Conservation (phyloP, 2,888 invertebrate species). For the Lepidochitona cinerea region DNA sequence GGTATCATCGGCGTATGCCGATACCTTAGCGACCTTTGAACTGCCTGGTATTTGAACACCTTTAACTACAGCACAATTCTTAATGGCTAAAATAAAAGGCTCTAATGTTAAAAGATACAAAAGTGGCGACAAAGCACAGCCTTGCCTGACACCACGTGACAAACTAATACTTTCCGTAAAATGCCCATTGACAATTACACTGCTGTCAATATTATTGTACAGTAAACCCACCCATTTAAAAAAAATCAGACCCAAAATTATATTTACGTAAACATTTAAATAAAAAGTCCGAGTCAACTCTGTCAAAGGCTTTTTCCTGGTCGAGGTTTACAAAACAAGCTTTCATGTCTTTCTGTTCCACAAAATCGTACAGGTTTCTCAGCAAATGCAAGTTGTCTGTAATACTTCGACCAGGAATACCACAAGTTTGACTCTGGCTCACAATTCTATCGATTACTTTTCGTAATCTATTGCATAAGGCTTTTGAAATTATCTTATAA, state of each 20-base stretch:
- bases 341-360: slow-evolving; percentile 28
- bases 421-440: slow-evolving; percentile 34
- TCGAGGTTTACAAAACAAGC: slow-evolving; percentile 35
- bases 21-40: slow-evolving; percentile 7
- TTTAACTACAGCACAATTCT: not conserved
- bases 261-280: slow-evolving; percentile 29
- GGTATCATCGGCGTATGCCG: slow-evolving; percentile 19
- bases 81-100: not conserved
- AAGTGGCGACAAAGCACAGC: not conserved
- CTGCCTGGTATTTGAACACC: slow-evolving; percentile 22
- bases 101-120: not conserved
- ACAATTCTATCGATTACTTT: slow-evolving; percentile 27
- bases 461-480: slow-evolving; percentile 27
- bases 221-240: slow-evolving; percentile 35
- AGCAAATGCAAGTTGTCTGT: slow-evolving; percentile 37
- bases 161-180: not conserved
- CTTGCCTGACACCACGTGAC: not conserved
- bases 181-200: not conserved
- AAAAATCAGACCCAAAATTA: slow-evolving; percentile 33
- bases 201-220: slow-evolving; percentile 17
- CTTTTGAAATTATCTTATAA: slow-evolving; percentile 38
- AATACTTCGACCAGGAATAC: slow-evolving; percentile 34
- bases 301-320: slow-evolving; percentile 44
- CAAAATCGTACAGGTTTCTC: slow-evolving; percentile 32
- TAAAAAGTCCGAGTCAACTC: slow-evolving; percentile 35